A percentile compares a stretch with the other conserved stretches of the same genome.
phyloP scores from a whole-genome alignment of 2,797 vertebrate species.

The Nannoperca australis region DNA sequence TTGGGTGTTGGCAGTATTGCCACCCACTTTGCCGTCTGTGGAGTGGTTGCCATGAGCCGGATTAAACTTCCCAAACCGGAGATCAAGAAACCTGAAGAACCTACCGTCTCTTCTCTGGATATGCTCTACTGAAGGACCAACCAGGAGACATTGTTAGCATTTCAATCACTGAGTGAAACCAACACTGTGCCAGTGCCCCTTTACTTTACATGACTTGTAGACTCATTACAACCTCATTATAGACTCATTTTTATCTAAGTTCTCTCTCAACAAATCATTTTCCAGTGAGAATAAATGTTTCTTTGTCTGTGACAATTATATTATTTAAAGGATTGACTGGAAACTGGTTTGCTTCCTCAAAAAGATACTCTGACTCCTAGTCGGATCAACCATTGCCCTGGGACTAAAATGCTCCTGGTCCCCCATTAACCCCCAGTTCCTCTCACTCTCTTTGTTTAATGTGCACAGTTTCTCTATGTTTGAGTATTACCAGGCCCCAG shows the following conservation, averaged over 20 bases:
- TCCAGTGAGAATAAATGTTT: not conserved
- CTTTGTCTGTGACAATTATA: not conserved
- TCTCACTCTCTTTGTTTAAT: not conserved
- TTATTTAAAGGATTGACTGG: not conserved
- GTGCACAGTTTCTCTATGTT: not conserved
- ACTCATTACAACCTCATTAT: not conserved
- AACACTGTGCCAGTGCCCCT: slow-evolving; percentile 18
- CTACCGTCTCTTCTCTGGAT: slow-evolving; percentile 91
- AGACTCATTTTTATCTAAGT: not conserved
- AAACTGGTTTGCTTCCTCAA: not conserved
- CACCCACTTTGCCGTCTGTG: slow-evolving; percentile 88
- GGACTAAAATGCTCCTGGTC: not conserved
- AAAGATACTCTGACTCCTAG: not conserved
- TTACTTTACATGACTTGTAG: not conserved
- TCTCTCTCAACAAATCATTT: not conserved
- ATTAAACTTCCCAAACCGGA: slow-evolving; percentile 91
- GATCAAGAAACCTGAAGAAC: slow-evolving; percentile 92
- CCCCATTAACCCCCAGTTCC: not conserved
- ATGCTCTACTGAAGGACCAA: slow-evolving; percentile 89
- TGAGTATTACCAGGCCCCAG: too few relatives aligned
- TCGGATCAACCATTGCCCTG: not conserved
- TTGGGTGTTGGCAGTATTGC: slow-evolving; percentile 91
- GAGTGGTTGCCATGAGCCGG: slow-evolving; percentile 90
- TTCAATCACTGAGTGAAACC: slow-evolving; percentile 15
- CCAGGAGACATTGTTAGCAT: not conserved